Percentiles rank a stretch among this genome's conserved stretches.
Conservation (phyloP, 37 sponge, comb jelly and placozoan genomes). For the Geodia barretti region DNA sequence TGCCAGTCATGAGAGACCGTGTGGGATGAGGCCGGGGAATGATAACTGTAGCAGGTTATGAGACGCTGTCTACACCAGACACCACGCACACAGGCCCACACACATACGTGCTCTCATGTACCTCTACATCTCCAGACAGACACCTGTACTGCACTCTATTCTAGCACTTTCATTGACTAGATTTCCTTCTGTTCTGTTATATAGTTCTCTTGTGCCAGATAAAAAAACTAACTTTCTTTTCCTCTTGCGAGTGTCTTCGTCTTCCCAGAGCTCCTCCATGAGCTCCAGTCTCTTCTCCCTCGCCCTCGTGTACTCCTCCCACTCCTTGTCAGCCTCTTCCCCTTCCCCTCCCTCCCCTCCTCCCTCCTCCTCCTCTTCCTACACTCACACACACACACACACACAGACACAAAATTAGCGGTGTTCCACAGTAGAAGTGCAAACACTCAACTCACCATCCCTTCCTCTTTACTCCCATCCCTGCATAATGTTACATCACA, state of each 20-base stretch:
- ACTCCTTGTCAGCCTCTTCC: conserved; percentile 9
- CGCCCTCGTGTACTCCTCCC: conserved; percentile 36
- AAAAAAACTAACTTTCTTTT: conserved; percentile 23
- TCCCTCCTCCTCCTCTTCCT: conserved; percentile 1
- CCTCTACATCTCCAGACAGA: conserved; percentile 26
- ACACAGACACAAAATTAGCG: no score
- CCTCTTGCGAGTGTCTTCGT: conserved; percentile 8
- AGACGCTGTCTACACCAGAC: no score
- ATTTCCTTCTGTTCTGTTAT: not conserved
- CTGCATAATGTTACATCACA: no score
- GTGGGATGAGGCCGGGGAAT: not conserved
- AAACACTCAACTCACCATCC: no score
- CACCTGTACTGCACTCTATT: no score
- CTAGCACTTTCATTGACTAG: no score
- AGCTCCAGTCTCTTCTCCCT: not conserved
- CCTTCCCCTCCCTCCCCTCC: conserved; percentile 1
- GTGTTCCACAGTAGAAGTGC: no score
- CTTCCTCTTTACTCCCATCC: no score
- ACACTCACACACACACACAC: no score
- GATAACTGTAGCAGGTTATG: not conserved
- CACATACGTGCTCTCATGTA: conserved; percentile 30
- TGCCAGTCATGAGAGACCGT: not conserved
- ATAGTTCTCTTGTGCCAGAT: not conserved
- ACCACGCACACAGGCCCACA: conserved; percentile 42
- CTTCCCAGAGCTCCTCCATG: conserved; percentile 2